Evolutionary conservation across 2,113 vertebrate genomes (phyloP), one percentile per base, ranked within the genome.

Genomic region (Cottus gobio): DNA sequence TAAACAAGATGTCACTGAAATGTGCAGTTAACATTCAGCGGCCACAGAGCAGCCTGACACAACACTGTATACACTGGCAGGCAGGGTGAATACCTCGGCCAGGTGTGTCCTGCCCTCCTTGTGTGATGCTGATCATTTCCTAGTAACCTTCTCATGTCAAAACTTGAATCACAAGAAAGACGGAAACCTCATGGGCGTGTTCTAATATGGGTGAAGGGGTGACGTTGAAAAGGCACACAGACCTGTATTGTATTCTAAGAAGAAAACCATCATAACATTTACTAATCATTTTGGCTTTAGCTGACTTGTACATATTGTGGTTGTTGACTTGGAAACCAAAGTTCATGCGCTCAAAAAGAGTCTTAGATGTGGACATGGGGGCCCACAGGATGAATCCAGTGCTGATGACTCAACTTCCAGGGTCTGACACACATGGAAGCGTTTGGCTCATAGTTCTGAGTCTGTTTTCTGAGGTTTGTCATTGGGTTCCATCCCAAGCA

Each of bases 71-170:
- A 67, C 39, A 63, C 48, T 58, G 71, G 70, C 37, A 81, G 61
- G 60, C 50, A 60, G 65, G 16, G 54, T 52, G 70, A 85, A 87
- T 91, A 90, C 83, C 77, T 80, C 50, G 2, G 8, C 50, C 83
- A 84, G 88, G 90, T 84, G 80, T 89, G 87, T 87, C 87, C 67
- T 71, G 46, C n/a, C 12, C 44, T 66, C 13, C 56, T n/a, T 39
- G 7, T 50, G 28, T n/a, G 52, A 58, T 2, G 26, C 26, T 18
- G 57, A 60, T 68, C 4, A 9, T 50, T 74, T 68, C 36, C 72
- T 75, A n/a, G n/a, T n/a, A 77, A 37, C 68, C 50, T 44, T 74
- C 36, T 22, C 3, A 2, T 44, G 18, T 86, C 39, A 78, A 30
- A 77, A 54, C 37, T 69, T 22, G 10, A 30, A 60, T 48, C 37